Conservation (phyloP, 2,888 invertebrate species). For the Globia sparganii region DNA sequence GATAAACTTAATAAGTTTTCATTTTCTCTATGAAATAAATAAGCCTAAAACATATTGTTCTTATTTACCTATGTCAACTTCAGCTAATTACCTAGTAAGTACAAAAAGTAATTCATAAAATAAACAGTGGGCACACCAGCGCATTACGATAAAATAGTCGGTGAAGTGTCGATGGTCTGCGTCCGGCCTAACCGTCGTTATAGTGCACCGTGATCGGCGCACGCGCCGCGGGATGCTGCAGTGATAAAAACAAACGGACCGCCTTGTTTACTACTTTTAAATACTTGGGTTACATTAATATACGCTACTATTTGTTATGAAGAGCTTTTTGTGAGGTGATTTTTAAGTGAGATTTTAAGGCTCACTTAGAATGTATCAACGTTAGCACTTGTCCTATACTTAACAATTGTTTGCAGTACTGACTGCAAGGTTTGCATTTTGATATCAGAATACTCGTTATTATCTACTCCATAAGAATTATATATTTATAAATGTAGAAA, state of each 20-base stretch:
- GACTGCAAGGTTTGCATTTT: no score
- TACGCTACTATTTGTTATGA: constrained; percentile 48
- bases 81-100: background rate
- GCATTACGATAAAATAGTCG: constrained; percentile 7
- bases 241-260: constrained; percentile 66
- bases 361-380: no score
- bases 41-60: background rate
- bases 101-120: background rate
- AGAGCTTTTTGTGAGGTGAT: constrained; percentile 6
- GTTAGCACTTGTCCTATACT: no score
- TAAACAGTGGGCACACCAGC: constrained; percentile 6
- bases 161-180: constrained; percentile 52
- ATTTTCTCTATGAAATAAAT: background rate
- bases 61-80: background rate
- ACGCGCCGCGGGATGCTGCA: constrained; percentile 64
- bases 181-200: constrained; percentile 45
- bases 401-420: no score
- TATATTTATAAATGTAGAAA: no score
- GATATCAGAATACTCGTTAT: no score
- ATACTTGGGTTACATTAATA: constrained; percentile 63
- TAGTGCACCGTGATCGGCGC: constrained; percentile 48
- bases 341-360: constrained; percentile 33
- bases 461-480: no score
- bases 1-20: background rate
- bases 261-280: constrained; percentile 68